Evolutionary conservation across 2,888 invertebrate genomes (phyloP), one percentile per base, ranked within the genome.

Genomic region (Patella pellucida): DNA sequence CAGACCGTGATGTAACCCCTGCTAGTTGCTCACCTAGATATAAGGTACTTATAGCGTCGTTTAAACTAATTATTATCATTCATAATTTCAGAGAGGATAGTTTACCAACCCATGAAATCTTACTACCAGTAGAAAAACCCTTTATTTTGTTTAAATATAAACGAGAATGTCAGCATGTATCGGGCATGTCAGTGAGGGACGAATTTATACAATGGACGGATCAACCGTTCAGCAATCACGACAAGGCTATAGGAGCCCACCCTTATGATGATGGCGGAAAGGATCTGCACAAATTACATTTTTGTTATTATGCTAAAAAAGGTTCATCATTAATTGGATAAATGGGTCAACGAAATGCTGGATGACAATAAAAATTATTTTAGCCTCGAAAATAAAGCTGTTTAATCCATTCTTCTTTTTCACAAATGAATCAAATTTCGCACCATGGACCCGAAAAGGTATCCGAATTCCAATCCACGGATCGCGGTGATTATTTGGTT

Each of bases 111-210:
- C 69, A 71, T 15, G 50, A 72, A n/a, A 76, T 82, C n/a, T 27
- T 71, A n/a, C 73, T 82, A 16, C 82, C 82, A 11, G 67, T 71
- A 1, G 79, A 81, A n/a, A 73, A 51, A 31, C 82, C 81, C 7
- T 82, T 82, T 71, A 81, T 78, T 71, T 67, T 82, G 52, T 14
- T 82, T 7, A 74, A 79, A 15, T 78, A 80, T 73, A 74, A 71
- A 16, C 70, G 78, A 0, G 74, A 71, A 0, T 80, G 80, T 62
- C 83, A 82, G 68, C 50, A 68, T 3, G 82, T 83, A 15, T 71
- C 73, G 16, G 74, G 76, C n/a, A 83, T 82, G 82, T 19, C n/a
- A 0, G 76, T 80, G 7, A 68, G 12, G 14, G 80, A 80, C n/a
- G 80, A 80, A 72, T 27, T 68, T 51, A 71, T 79, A 31, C 16